Base-by-base conservation (phyloP, 2,113 vertebrate genomes). In the Microcebus griseorufus region DNA sequence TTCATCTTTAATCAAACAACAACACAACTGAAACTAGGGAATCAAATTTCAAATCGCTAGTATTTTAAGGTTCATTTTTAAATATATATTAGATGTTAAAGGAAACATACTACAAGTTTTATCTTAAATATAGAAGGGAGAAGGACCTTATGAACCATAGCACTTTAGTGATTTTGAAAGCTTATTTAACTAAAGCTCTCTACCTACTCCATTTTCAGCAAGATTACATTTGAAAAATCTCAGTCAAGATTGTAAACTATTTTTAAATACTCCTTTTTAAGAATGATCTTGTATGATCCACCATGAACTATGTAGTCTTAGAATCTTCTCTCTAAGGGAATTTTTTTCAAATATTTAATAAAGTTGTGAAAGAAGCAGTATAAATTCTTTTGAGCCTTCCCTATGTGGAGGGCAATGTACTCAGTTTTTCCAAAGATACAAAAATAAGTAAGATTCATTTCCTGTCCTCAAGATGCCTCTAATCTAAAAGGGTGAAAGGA, bases 21-120 rank as follows among this genome's bases (percentile, higher is more conserved):
- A 53, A 62, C 16, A 53, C 94, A 93, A 88, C 51, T 11, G 17
- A 93, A 97, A 89, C 7, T 73, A 39, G 13, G 79, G 34, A 90
- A 12, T 45, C 5, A 11, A 87, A 48, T 70, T 79, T 94, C 86
- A 91, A 13, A 23, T 51, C 80, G 29, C 22, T n/a, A 55, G n/a
- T 80, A 81, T 76, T 80, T 90, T 70, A 75, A 79, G 45, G 70
- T 96, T 85, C 79, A 80, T 37, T 94, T 89, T 94, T 82, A 39
- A 85, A 76, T 48, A 37, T 9, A 20, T 20, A 75, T 65, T 55
- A 94, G 34, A 27, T 88, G 22, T 62, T 69, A 8, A 92, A 87
- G 20, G 83, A 93, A 94, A 76, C 3, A 67, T 16, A 62, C 69
- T 25, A 11, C 11, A 37, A 2, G 11, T 64, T 93, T 90, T 86